phyloP scores from a whole-genome alignment of 2,888 invertebrate genomes.

The Aricia artaxerxes region DNA sequence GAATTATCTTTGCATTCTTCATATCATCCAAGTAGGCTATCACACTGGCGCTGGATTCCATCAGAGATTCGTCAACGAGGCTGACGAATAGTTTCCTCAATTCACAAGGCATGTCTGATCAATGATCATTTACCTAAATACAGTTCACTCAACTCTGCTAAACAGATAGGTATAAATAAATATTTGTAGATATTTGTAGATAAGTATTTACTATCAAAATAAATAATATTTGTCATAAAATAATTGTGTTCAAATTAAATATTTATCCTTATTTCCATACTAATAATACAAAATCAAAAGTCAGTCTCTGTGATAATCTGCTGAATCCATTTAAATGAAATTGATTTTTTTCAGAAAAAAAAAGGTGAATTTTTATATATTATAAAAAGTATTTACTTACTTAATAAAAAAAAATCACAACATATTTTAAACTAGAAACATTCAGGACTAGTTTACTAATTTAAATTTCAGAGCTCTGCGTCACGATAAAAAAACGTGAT shows the following conservation, averaged over 20 bases:
- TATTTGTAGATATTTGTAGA: not conserved
- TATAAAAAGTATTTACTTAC: too few relatives aligned
- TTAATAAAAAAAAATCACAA: too few relatives aligned
- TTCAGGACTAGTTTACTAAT: not conserved
- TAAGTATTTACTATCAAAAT: too few relatives aligned
- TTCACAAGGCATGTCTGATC: slow-evolving; percentile 62
- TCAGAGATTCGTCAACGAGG: slow-evolving; percentile 64
- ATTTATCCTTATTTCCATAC: too few relatives aligned
- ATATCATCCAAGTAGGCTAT: slow-evolving; percentile 50
- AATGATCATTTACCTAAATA: slow-evolving; percentile 70
- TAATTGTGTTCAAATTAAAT: too few relatives aligned
- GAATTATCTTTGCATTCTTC: slow-evolving; percentile 36
- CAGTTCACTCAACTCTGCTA: slow-evolving; percentile 57
- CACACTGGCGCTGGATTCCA: slow-evolving; percentile 57
- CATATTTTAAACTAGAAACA: not conserved
- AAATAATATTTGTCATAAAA: too few relatives aligned
- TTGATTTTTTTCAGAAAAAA: too few relatives aligned
- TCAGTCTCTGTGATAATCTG: too few relatives aligned
- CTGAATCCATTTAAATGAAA: not conserved
- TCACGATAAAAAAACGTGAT: not conserved
- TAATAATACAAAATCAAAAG: too few relatives aligned
- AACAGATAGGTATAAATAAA: not conserved
- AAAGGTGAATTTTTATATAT: too few relatives aligned
- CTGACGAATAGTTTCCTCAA: slow-evolving; percentile 73
- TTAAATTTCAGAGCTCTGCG: not conserved